Evolutionary conservation across 2,888 invertebrate species (phyloP).

Genomic region (Fabriciana adippe): DNA sequence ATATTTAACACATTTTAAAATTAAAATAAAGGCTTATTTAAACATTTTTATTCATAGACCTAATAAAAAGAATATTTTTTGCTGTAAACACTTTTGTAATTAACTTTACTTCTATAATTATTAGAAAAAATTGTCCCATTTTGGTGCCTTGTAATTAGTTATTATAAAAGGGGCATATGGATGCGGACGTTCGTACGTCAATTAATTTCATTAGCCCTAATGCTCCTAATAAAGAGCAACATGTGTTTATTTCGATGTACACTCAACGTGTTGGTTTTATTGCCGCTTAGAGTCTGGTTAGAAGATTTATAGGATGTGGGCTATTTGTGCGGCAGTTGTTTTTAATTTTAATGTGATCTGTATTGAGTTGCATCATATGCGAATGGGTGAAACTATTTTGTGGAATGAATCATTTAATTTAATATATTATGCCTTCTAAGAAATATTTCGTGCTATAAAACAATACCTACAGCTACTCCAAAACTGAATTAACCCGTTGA

Average conservation of each 20-base stretch:
- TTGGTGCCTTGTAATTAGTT: constrained; percentile 54
- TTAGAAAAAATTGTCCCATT: constrained; percentile 35
- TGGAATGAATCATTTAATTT: not conserved
- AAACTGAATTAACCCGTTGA: too few species aligned
- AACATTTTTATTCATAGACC: too few species aligned
- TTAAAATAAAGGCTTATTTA: too few species aligned
- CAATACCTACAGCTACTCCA: too few species aligned
- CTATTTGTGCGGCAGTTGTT: constrained; percentile 35
- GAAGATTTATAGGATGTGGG: constrained; percentile 46
- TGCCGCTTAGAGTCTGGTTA: constrained; percentile 48
- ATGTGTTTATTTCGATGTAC: constrained; percentile 58
- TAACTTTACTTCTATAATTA: not conserved
- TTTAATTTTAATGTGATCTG: constrained; percentile 24
- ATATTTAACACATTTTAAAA: too few species aligned
- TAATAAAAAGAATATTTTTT: not conserved
- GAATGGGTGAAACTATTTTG: not conserved
- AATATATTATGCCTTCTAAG: not conserved
- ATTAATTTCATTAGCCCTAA: constrained; percentile 70
- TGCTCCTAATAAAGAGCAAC: constrained; percentile 57
- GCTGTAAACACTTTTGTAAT: not conserved
- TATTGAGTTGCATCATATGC: constrained; percentile 18
- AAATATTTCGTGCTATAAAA: too few species aligned
- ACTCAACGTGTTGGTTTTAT: constrained; percentile 57
- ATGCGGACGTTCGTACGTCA: constrained; percentile 55
- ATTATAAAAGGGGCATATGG: constrained; percentile 55